A percentile compares a stretch with the other conserved stretches of the same genome.
These are phyloP conservation scores for Dicyrtoma fusca DNA, from an alignment of 2,888 invertebrate genomes.

Conservation along the genomic window DNA sequence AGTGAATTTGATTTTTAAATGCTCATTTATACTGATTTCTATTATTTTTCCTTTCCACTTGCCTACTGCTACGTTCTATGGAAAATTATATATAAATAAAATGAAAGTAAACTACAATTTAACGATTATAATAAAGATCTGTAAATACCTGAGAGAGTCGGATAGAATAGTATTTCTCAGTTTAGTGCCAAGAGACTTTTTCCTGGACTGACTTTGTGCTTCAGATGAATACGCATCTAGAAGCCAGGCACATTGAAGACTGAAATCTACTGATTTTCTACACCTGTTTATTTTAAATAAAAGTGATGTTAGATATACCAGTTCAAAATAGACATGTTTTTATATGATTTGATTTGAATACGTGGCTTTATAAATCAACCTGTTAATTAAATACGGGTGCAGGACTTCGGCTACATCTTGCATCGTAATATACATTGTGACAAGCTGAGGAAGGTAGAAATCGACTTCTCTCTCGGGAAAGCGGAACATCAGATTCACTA, in stretches of 20 bases:
- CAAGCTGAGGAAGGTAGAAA: conserved; percentile 95
- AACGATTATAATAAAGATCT: not conserved
- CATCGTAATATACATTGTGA: conserved; percentile 98
- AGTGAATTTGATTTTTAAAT: no score
- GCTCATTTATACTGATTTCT: no score
- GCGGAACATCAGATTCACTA: conserved; percentile 93
- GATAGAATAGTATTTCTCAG: conserved; percentile 74
- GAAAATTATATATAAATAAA: no score
- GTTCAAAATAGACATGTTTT: conserved; percentile 18
- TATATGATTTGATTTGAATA: not conserved
- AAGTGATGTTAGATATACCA: not conserved
- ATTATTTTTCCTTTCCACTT: no score
- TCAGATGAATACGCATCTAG: conserved; percentile 90
- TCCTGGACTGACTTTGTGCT: conserved; percentile 69
- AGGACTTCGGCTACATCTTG: conserved; percentile 94
- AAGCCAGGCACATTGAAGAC: conserved; percentile 93
- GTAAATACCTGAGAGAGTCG: conserved; percentile 65
- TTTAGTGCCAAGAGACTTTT: conserved; percentile 75
- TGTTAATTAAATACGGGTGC: conserved; percentile 78
- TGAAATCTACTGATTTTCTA: conserved; percentile 92
- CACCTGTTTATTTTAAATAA: conserved; percentile 66
- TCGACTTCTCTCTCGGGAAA: conserved; percentile 91
- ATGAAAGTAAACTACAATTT: not conserved
- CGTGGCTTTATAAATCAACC: conserved; percentile 62
- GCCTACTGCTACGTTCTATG: no score